A percentile compares a stretch with the other conserved stretches of the same genome.
These are phyloP conservation scores for Phaethornis superciliosus DNA, from an alignment of 2,113 vertebrate genomes.

Conservation along the genomic window DNA sequence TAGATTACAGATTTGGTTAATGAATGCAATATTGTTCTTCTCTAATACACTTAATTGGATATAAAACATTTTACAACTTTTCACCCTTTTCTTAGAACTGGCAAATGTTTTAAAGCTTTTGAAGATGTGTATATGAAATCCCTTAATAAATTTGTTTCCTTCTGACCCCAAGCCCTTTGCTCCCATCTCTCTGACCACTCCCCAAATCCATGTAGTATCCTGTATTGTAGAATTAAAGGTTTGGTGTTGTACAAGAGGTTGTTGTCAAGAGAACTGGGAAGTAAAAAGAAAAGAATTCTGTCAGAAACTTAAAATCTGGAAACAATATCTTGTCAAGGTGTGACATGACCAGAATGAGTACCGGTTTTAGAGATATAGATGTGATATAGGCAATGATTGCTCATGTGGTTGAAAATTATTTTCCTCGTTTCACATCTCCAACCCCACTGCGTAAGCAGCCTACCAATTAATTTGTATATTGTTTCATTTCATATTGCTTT, in stretches of 20 bases:
- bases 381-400: not conserved
- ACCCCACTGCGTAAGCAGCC: not conserved
- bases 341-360: not conserved
- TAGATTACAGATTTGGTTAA: conserved; percentile 55
- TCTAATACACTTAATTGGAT: conserved; percentile 52
- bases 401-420: not conserved
- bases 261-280: not conserved
- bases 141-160: not conserved
- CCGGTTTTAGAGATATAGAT: not conserved
- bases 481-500: conserved; percentile 10
- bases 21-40: conserved; percentile 42
- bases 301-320: not conserved
- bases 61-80: not conserved
- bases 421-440: not conserved
- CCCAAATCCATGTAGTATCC: not conserved
- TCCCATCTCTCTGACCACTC: not conserved
- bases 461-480: not conserved
- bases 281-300: not conserved
- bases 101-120: not conserved
- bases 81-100: not conserved
- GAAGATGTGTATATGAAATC: not conserved
- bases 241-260: not conserved
- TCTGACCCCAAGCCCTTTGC: not conserved
- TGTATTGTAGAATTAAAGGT: not conserved
- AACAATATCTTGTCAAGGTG: not conserved